phyloP scores from a whole-genome alignment of 1,140 invertebrate genomes.

The Scylla paramamosain region DNA sequence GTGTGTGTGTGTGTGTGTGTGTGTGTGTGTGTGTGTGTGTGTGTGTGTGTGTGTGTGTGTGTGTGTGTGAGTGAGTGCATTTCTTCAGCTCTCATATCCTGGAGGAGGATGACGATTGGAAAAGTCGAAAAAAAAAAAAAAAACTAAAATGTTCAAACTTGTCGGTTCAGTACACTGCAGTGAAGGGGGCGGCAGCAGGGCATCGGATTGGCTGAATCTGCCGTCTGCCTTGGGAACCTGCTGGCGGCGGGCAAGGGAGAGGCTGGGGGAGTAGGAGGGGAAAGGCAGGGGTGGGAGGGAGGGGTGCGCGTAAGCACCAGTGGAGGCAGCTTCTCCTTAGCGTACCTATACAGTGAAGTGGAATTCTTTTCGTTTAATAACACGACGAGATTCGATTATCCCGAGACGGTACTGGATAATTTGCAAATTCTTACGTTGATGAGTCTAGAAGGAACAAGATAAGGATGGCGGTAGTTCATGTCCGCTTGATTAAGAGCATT shows the following conservation, averaged over 20 bases:
- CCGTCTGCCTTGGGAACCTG: background rate
- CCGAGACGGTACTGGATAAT: background rate
- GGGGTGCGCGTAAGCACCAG: background rate
- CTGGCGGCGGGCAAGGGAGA: background rate
- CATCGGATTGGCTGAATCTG: no score
- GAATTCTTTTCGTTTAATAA: background rate
- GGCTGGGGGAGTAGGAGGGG: background rate
- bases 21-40: conserved; percentile 46
- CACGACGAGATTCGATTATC: no score
- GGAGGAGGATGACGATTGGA: no score
- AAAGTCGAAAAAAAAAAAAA: background rate
- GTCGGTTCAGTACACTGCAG: background rate
- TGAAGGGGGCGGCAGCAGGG: no score
- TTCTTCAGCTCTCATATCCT: background rate
- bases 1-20: conserved; percentile 43
- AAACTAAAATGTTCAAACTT: background rate
- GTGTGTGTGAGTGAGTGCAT: conserved; percentile 29
- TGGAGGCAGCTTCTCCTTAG: background rate
- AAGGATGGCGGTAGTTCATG: background rate
- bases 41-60: conserved; percentile 32
- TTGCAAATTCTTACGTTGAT: background rate
- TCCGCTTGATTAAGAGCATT: background rate
- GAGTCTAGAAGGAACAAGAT: background rate
- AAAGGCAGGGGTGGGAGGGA: background rate
- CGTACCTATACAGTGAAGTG: background rate